A percentile compares a stretch with the other conserved stretches of the same genome.
phyloP scores from a whole-genome alignment of 2,113 vertebrate species.

The Misgurnus anguillicaudatus region DNA sequence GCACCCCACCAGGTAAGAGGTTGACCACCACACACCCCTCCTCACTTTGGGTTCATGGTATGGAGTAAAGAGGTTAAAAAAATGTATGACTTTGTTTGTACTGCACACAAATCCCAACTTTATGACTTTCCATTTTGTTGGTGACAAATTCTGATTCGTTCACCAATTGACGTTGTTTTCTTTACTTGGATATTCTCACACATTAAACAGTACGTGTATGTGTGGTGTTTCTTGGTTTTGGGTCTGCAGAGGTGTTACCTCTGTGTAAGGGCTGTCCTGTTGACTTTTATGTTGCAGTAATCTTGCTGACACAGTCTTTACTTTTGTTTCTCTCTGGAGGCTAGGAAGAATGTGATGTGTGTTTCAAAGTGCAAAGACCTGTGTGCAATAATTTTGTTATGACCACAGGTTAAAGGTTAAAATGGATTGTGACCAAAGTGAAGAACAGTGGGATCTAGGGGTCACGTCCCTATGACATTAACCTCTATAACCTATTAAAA shows the following conservation, averaged over 20 bases:
- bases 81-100: background rate
- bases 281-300: conserved; percentile 43
- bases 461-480: background rate
- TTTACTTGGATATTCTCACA: background rate
- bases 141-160: too few relatives aligned
- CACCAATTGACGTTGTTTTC: background rate
- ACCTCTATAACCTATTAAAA: background rate
- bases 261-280: conserved; percentile 24
- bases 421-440: conserved; percentile 79
- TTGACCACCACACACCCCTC: background rate
- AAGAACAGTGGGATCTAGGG: background rate
- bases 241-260: conserved; percentile 9
- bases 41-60: background rate
- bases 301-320: conserved; percentile 42
- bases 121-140: too few relatives aligned
- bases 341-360: background rate
- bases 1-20: conserved; percentile 90
- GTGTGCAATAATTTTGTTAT: conserved; percentile 15
- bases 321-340: conserved; percentile 46
- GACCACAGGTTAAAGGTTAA: conserved; percentile 12
- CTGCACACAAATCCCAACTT: too few relatives aligned
- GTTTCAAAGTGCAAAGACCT: conserved; percentile 16
- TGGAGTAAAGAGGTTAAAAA: too few relatives aligned
- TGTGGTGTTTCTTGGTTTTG: background rate
- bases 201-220: background rate